phyloP scores from a whole-genome alignment of 2,797 vertebrate species.

The Pseudocheirus occidentalis region DNA sequence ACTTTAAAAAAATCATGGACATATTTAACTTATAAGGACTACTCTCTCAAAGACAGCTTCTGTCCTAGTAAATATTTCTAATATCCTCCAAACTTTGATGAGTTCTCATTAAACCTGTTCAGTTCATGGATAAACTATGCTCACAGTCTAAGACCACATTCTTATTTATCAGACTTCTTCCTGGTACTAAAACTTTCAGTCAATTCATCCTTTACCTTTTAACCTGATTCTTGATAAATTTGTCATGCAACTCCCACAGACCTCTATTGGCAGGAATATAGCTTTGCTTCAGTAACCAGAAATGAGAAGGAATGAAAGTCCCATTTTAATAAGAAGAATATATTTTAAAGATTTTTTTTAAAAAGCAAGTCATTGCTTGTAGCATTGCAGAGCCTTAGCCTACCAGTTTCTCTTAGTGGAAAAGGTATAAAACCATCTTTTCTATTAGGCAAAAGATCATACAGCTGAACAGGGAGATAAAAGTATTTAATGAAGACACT shows the following conservation, averaged over 20 bases:
- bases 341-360: conserved; percentile 5
- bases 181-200: neutral
- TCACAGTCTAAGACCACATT: neutral
- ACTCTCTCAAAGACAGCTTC: neutral
- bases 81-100: neutral
- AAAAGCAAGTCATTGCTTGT: neutral
- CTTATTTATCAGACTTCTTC: neutral
- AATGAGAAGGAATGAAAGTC: neutral
- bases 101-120: conserved; percentile 23
- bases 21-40: neutral
- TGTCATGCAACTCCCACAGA: conserved; percentile 10
- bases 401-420: conserved; percentile 43
- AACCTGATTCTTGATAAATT: neutral
- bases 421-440: neutral
- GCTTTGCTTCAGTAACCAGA: neutral
- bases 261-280: neutral
- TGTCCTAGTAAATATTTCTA: neutral
- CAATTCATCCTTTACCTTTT: neutral
- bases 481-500: conserved; percentile 37
- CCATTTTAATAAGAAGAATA: conserved; percentile 42
- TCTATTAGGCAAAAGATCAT: conserved; percentile 30
- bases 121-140: neutral
- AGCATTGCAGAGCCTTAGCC: conserved; percentile 2
- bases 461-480: conserved; percentile 13
- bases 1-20: neutral